phyloP scores from a whole-genome alignment of 2,797 vertebrate species.

The Anableps anableps region DNA sequence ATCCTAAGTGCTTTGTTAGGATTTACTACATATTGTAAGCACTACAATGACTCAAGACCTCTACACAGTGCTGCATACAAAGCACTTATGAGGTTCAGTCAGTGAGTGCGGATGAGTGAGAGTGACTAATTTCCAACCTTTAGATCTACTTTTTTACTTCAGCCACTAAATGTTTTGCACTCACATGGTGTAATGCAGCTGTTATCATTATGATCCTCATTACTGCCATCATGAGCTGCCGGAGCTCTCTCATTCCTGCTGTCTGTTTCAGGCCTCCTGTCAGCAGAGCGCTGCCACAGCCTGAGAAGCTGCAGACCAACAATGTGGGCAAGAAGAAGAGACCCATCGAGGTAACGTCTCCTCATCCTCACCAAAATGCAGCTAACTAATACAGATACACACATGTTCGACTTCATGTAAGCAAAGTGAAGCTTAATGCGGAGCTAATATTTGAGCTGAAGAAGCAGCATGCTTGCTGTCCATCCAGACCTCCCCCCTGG shows the following conservation, averaged over 20 bases:
- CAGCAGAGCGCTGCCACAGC: conserved; percentile 95
- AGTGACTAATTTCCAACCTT: not conserved
- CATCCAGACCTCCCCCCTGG: conserved; percentile 37
- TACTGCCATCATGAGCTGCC: conserved; percentile 2
- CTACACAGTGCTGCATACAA: not conserved
- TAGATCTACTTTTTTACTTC: not conserved
- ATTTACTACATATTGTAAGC: not conserved
- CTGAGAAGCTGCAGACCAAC: conserved; percentile 98
- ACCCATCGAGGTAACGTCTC: conserved; percentile 88
- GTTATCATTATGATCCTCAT: conserved; percentile 7
- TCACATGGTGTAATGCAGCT: not conserved
- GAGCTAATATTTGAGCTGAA: conserved; percentile 34
- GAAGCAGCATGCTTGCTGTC: conserved; percentile 8
- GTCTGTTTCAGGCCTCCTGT: conserved; percentile 95
- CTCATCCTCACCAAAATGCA: conserved; percentile 5
- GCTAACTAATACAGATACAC: not conserved
- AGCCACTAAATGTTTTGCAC: not conserved
- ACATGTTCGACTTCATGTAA: not conserved
- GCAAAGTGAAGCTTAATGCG: not conserved
- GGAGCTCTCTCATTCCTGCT: conserved; percentile 79
- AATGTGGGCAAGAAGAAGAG: conserved; percentile 99
- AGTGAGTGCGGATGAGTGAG: not conserved
- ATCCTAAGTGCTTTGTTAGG: not conserved
- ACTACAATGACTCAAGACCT: not conserved
- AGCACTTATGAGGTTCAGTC: not conserved